Conservation (phyloP, 2,888 invertebrate genomes). For the Anarsia innoxiella region DNA sequence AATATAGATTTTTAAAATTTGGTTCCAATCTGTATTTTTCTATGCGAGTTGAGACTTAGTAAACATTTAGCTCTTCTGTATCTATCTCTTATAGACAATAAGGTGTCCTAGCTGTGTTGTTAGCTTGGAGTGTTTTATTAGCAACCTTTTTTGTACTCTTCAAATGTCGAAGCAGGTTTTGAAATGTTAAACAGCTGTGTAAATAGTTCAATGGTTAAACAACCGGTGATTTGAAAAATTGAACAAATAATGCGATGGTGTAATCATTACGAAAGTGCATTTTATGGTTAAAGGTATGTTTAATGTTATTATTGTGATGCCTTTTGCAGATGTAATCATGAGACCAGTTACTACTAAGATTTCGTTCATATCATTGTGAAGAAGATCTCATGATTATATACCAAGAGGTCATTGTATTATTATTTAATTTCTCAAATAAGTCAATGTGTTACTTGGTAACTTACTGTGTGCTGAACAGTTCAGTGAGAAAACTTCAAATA, state of each 20-base stretch:
- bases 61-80: constrained; percentile 6
- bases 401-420: constrained; percentile 15
- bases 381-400: constrained; percentile 8
- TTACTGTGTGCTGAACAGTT: constrained; percentile 45
- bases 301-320: constrained; percentile 18
- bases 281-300: constrained; percentile 18
- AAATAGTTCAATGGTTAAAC: constrained; percentile 29
- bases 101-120: constrained; percentile 13
- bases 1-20: constrained; percentile 9
- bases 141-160: constrained; percentile 15
- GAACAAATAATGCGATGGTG: constrained; percentile 23
- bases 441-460: constrained; percentile 46
- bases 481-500: constrained; percentile 51
- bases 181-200: constrained; percentile 24
- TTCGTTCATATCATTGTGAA: neutral
- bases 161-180: constrained; percentile 3
- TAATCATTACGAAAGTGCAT: constrained; percentile 18
- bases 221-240: constrained; percentile 24
- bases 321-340: constrained; percentile 13
- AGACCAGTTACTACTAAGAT: constrained; percentile 2
- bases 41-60: too few species aligned
- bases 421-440: constrained; percentile 38
- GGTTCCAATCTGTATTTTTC: too few species aligned
- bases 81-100: constrained; percentile 9
- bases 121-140: constrained; percentile 9